Evolutionary conservation across 2,888 invertebrate genomes (phyloP), one percentile per base, ranked within the genome.

Genomic region (Vannuccia rotundouncinata): DNA sequence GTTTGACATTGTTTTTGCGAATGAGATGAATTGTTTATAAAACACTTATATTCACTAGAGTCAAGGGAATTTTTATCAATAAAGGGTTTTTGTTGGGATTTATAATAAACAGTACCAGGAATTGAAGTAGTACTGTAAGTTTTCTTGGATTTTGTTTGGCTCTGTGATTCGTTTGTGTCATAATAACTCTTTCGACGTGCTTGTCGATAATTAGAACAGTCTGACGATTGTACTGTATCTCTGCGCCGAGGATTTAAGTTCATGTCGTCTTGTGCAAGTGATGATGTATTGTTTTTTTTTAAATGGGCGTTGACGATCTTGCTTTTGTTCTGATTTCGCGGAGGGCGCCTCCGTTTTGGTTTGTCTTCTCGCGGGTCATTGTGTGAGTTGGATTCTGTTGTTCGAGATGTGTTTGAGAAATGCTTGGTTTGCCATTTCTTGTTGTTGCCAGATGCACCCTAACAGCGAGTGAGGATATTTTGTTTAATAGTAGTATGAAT

Each of bases 361-460:
- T 22, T 66, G 66, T 66, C 66, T 66, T 66, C 66, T n/a, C 66
- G 5, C 25, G 10, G 45, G 5, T 66, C 66, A 2, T 22, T 2
- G 10, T 22, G 66, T 22, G 66, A 66, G 66, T 27, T 66, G 66
- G 5, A 22, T 22, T 22, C 5, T 22, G 10, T 13, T 22, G 10
- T 13, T 22, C 5, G 66, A 22, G 22, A 66, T 2, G 66, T 66
- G 25, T 5, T n/a, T 5, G 66, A 22, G 22, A 13, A 2, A 22
- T 66, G 66, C 25, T 66, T 5, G 22, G 10, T 13, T 17, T 2
- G 66, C 22, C 66, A 13, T 5, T 27, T n/a, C n/a, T n/a, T 13
- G 10, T 27, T 13, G 66, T 66, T 66, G 22, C 66, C 66, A 66
- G 66, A 66, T 66, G 66, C 66, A 66, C 66, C 66, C 66, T 66